Evolutionary conservation across 2,113 vertebrate genomes (phyloP), one percentile per base, ranked within the genome.

Genomic region (Prionailurus bengalensis): DNA sequence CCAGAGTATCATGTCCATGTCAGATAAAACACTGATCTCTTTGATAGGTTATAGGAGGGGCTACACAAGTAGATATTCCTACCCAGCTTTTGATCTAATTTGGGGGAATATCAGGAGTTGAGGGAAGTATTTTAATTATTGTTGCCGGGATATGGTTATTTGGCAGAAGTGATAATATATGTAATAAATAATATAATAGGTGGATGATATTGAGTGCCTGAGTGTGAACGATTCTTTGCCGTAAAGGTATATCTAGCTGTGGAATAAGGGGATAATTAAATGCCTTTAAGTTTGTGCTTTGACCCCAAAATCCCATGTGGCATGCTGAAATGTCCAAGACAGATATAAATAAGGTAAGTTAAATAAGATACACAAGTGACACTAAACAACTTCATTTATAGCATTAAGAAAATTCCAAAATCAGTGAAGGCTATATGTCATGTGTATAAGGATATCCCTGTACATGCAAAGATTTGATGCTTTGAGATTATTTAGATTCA

Each of bases 401-500:
- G 19, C n/a, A 17, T 65, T 85, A 78, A 66, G 36, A 94, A 93
- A 79, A 96, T 78, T 73, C 21, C 17, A 51, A 36, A 51, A 74
- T 74, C 51, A 95, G 19, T 83, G 74, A 73, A 51, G 21, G n/a
- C 29, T 42, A 0, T 66, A 7, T 55, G 5, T 66, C 66, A 1
- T 61, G 1, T 94, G 1, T 51, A 4, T 80, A 92, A 55, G n/a
- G 19, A 29, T 79, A n/a, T 80, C 36, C 10, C 48, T 27, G 12
- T 63, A 31, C 48, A 5, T 91, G 65, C 76, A 39, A 53, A 82
- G 73, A 29, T 31, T 78, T 70, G 19, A 51, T 83, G 39, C 25
- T 92, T 95, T 91, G 23, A 88, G 71, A 81, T 70, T 79, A 78
- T 65, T 96, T 87, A 70, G 19, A 31, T 58, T 86, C 33, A 91